Conservation (phyloP, 2,888 invertebrate species). For the Drosophila barbarae region DNA sequence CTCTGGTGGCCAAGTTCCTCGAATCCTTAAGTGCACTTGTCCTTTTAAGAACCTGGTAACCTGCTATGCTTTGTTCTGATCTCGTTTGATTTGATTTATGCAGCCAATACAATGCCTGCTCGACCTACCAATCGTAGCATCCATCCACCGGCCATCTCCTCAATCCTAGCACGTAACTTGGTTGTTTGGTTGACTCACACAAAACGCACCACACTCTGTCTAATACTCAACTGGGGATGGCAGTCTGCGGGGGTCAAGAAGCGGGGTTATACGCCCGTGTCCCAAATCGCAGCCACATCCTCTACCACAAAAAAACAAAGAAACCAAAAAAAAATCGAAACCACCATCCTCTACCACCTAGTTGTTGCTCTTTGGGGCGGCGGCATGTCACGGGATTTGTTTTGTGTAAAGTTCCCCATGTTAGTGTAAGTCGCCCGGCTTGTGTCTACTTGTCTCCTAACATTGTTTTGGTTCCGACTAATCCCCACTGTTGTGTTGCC, state of each 20-base stretch:
- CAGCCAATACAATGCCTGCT: conserved; percentile 79
- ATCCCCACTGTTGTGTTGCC: conserved; percentile 31
- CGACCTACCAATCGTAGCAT: conserved; percentile 64
- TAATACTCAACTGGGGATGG: conserved; percentile 47
- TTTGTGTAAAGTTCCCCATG: conserved; percentile 49
- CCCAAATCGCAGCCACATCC: conserved; percentile 23
- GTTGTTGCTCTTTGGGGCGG: conserved; percentile 45
- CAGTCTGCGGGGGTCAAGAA: conserved; percentile 25
- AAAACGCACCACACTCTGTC: conserved; percentile 46
- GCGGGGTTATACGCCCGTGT: conserved; percentile 10
- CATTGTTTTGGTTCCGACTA: conserved; percentile 29
- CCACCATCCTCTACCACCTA: conserved; percentile 50
- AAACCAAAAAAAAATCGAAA: conserved; percentile 12
- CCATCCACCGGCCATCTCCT: conserved; percentile 37
- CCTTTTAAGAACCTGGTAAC: conserved; percentile 46
- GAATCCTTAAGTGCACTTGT: conserved; percentile 25
- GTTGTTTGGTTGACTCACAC: conserved; percentile 57
- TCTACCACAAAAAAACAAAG: conserved; percentile 6
- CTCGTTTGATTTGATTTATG: conserved; percentile 58
- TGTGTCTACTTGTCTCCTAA: conserved; percentile 42
- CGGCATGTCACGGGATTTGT: conserved; percentile 55
- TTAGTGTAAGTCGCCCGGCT: conserved; percentile 67
- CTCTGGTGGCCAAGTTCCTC: conserved; percentile 42
- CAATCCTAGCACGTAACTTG: conserved; percentile 47
- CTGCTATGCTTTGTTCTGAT: conserved; percentile 52